Conservation (phyloP, 2,113 vertebrate genomes). For the Lampris incognitus region DNA sequence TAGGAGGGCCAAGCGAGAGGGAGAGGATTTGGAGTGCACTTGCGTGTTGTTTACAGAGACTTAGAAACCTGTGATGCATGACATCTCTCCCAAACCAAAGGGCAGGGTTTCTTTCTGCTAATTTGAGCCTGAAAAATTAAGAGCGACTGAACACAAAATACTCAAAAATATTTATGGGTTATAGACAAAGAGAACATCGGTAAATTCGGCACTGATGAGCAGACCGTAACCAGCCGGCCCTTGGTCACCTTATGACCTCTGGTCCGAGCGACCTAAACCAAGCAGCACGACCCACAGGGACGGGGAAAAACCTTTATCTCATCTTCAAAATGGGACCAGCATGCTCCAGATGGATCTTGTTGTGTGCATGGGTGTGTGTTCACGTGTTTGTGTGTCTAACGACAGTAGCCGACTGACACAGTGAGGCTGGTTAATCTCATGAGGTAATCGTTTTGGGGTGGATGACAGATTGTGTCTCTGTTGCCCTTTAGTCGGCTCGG, state of each 20-base stretch:
- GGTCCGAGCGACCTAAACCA: slow-evolving; percentile 14
- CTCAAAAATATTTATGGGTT: too few species aligned
- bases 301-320: not conserved
- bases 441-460: slow-evolving; percentile 52
- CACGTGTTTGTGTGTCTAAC: not conserved
- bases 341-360: not conserved
- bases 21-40: slow-evolving; percentile 34
- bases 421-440: slow-evolving; percentile 23
- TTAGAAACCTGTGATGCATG: slow-evolving; percentile 52
- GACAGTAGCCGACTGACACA: slow-evolving; percentile 32
- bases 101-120: slow-evolving; percentile 34
- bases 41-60: slow-evolving; percentile 42
- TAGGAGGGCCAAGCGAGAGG: slow-evolving; percentile 46
- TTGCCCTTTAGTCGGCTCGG: slow-evolving; percentile 32
- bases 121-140: slow-evolving; percentile 18
- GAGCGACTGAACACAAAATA: not conserved
- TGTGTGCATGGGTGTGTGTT: slow-evolving; percentile 1
- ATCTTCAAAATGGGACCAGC: not conserved
- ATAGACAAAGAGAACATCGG: too few species aligned
- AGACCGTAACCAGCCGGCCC: not conserved
- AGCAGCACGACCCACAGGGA: not conserved
- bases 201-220: not conserved
- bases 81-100: slow-evolving; percentile 59
- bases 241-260: not conserved
- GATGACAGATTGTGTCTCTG: slow-evolving; percentile 52